Conservation (phyloP, 2,113 vertebrate species). For the Bettongia penicillata region DNA sequence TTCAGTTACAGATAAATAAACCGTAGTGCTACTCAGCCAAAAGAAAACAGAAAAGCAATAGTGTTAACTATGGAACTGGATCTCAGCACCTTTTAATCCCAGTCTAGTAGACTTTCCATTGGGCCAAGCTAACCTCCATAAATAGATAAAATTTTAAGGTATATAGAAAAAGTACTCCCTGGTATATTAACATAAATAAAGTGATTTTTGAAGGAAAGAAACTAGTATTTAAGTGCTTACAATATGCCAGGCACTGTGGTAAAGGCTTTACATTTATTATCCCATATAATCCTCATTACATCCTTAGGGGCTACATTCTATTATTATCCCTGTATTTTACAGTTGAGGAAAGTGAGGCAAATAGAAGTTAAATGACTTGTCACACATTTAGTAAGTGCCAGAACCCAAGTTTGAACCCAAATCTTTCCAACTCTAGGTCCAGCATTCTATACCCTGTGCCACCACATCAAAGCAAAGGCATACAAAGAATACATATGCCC, state of each 20-base stretch:
- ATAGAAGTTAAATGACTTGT: background rate
- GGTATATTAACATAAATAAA: background rate
- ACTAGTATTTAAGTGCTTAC: background rate
- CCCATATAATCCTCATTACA: background rate
- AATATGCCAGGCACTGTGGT: background rate
- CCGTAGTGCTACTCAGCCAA: background rate
- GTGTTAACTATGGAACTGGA: background rate
- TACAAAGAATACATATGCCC: background rate
- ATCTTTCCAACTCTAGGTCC: background rate
- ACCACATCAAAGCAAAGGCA: background rate
- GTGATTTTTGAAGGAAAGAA: background rate
- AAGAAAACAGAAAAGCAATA: background rate
- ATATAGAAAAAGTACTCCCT: background rate
- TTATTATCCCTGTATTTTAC: background rate
- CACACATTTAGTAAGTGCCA: background rate
- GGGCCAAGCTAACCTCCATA: background rate
- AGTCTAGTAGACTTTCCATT: background rate
- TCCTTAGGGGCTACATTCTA: background rate
- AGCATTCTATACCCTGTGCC: background rate
- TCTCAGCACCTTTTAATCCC: background rate
- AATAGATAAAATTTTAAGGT: background rate
- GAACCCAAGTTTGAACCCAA: too few relatives aligned
- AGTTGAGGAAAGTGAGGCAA: background rate
- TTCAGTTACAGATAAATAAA: background rate
- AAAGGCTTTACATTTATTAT: background rate